Base-by-base conservation (phyloP, 2,113 vertebrate species). In the Podocnemis expansa region DNA sequence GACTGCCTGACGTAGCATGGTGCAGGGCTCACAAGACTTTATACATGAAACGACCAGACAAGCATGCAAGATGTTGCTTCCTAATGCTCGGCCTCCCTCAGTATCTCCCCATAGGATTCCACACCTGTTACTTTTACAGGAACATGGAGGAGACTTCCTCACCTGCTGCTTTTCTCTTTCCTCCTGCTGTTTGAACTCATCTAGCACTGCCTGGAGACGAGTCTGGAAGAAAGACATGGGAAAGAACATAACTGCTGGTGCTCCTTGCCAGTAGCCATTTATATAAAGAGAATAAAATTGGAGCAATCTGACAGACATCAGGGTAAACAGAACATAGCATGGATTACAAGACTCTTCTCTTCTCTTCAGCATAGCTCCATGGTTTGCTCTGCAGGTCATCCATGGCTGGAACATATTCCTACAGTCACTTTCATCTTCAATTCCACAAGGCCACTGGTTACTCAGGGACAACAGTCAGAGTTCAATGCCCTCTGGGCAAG, bases 131-230 rank as follows among this genome's bases (percentile, higher is more conserved):
- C 73, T 60, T 5, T 2, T 8, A 43, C 10, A 10, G 0, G 21
- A 51, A 10, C 47, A n/a, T 58, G 4, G 17, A 17, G 10, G 31
- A 55, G 24, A 8, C 5, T 52, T 75, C 88, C 98, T 98, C 93
- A 99, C 99, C 98, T 99, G 99, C 95, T 99, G 99, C 96, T 99
- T 99, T 97, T 99, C 99, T 70, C 98, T 97, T 83, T 99, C 99
- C 95, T 99, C 99, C 89, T 99, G 99, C 94, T 99, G 99, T 91
- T 99, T 99, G 94, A 99, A 99, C 85, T 99, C 99, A 97, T 99
- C 99, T 96, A 99, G 96, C 96, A 99, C 98, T 2, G 99, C 98
- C 96, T 99, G 99, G 95, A 99, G 99, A 55, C 99, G 99, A 63
- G 99, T 99, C 99, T 99, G 96, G 55, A 94, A 89, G 75, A 92